Evolutionary conservation across 2,113 vertebrate genomes (phyloP).

Genomic region (Sigmodon hispidus): DNA sequence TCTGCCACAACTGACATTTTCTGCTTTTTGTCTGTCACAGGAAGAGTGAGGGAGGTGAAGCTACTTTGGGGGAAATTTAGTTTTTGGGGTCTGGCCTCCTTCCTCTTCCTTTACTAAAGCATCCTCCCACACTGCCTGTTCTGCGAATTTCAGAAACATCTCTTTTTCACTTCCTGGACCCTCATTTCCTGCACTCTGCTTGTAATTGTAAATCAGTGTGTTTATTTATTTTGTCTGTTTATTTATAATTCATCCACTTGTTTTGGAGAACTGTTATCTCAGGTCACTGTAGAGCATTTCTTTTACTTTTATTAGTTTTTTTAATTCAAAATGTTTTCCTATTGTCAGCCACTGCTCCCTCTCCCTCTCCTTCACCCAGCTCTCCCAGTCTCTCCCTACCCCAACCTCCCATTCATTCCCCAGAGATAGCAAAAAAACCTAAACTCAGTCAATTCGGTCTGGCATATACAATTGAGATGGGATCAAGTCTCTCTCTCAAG

Average conservation of each 20-base stretch:
- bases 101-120: rapidly evolving
- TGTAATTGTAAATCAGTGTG: not conserved
- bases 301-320: no score
- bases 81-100: not conserved
- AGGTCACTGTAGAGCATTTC: not conserved
- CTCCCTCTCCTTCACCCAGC: no score
- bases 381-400: no score
- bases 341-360: no score
- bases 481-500: no score
- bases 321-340: no score
- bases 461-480: no score
- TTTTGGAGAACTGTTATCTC: not conserved
- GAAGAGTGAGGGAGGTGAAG: not conserved
- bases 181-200: not conserved
- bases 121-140: rapidly evolving
- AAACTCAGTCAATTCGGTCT: no score
- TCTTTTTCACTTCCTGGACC: not conserved
- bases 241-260: not conserved
- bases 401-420: no score
- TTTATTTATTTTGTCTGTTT: not conserved
- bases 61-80: not conserved
- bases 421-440: no score
- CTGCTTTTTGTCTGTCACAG: not conserved
- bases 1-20: no score
- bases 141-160: rapidly evolving